These are phyloP conservation scores for Gouania willdenowi DNA, from an alignment of 2,797 vertebrate genomes.

Conservation along the genomic window DNA sequence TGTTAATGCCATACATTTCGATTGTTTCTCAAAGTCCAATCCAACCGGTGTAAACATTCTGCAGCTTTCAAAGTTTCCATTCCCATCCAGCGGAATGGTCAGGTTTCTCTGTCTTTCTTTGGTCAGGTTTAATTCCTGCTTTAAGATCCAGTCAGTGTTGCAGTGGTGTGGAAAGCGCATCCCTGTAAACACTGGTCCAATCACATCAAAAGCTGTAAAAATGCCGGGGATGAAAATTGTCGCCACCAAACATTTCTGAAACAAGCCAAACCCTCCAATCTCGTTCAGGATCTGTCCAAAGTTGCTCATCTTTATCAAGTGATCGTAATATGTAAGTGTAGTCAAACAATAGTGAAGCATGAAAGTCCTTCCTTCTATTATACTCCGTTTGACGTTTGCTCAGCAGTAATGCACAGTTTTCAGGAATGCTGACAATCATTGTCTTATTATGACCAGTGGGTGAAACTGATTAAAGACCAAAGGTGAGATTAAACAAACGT, in stretches of 20 bases:
- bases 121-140: constrained; percentile 69
- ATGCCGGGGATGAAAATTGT: constrained; percentile 63
- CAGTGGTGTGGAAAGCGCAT: constrained; percentile 72
- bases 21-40: constrained; percentile 72
- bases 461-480: no score
- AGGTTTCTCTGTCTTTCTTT: constrained; percentile 69
- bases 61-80: constrained; percentile 76
- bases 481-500: no score
- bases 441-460: no score
- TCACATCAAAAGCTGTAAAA: constrained; percentile 72
- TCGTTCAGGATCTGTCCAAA: constrained; percentile 70
- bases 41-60: constrained; percentile 79
- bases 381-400: no score
- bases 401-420: no score
- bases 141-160: constrained; percentile 80
- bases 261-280: constrained; percentile 78
- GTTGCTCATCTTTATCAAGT: constrained; percentile 49
- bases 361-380: no score
- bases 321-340: no score
- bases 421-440: no score
- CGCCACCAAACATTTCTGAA: constrained; percentile 78
- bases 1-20: constrained; percentile 69
- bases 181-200: constrained; percentile 79
- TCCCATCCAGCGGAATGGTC: constrained; percentile 68
- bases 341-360: no score